Conservation (phyloP, 2,113 vertebrate species). For the Ailuropoda melanoleuca region DNA sequence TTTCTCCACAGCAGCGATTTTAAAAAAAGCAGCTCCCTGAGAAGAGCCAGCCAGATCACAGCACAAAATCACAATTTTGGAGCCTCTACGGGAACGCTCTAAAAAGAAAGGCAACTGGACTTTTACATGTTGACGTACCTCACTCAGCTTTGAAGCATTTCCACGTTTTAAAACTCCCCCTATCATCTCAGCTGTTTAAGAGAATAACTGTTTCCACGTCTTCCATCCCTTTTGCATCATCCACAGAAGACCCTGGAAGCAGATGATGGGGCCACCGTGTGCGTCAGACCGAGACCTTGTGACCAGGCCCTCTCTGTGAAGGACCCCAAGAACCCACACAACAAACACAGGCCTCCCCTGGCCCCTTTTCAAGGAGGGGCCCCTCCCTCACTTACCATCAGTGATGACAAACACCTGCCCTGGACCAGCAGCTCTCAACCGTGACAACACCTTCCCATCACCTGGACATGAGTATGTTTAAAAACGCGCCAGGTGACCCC, state of each 20-base stretch:
- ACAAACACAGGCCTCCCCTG: accelerated
- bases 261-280: accelerated
- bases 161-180: not conserved
- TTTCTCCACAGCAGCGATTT: not conserved
- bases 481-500: not conserved
- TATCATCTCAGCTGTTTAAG: not conserved
- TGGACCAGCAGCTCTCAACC: not conserved
- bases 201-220: not conserved
- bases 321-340: not conserved
- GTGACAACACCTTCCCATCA: not conserved
- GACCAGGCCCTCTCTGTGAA: not conserved
- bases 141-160: not conserved
- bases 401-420: not conserved
- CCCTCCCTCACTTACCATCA: not conserved
- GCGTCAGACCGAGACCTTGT: not conserved
- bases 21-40: not conserved
- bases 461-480: not conserved
- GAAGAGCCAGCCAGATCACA: not conserved
- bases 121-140: not conserved
- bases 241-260: not conserved
- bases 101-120: not conserved
- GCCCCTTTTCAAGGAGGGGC: not conserved
- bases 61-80: not conserved
- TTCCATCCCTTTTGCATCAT: not conserved
- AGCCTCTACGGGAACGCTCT: not conserved